Base-by-base conservation (phyloP, 1,140 invertebrate genomes). In the Zeugodacus cucurbitae region DNA sequence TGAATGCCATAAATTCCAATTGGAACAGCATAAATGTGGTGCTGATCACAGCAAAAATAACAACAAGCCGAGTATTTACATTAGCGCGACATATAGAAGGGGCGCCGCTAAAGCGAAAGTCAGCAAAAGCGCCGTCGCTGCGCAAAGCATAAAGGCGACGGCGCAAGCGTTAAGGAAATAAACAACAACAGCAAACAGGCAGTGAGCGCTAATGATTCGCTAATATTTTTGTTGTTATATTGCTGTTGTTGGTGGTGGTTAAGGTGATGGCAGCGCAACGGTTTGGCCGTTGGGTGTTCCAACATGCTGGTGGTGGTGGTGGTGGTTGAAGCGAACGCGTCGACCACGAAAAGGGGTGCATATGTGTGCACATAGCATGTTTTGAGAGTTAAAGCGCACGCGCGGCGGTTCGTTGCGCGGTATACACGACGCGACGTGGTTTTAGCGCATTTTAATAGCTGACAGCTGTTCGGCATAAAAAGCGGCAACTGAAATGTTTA, bases 401-500 rank as follows among this genome's bases (percentile, higher is more conserved):
- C 91, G 87, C 37, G 41, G 11, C 67, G 11, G 8, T 67, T 41
- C 32, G 22, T 41, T 74, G 34, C 8, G 2, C 32, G 14, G 64
- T 34, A 7, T 6, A 67, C n/a, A n/a, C 26, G 32, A 34, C 29
- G n/a, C 17, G 48, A 59, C 57, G 29, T 41, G 91, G 91, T 89
- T 90, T 91, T 91, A 90, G 91, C 91, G 91, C 90, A 91, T 88
- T 92, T 90, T 92, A 92, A 92, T 92, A 92, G 91, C 89, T 90
- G 91, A 92, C 91, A 92, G 91, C 92, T 92, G 91, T 92, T 92
- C 48, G 89, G 90, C 89, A 20, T 87, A 59, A 87, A 58, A 87
- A 59, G 44, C 54, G 86, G 41, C 44, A 48, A 82, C 41, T 26
- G 74, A 82, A 82, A 29, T 82, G 44, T 82, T 82, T 82, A 82